Evolutionary conservation across 1,140 invertebrate species (phyloP).

Genomic region (Drosophila fuyamai): DNA sequence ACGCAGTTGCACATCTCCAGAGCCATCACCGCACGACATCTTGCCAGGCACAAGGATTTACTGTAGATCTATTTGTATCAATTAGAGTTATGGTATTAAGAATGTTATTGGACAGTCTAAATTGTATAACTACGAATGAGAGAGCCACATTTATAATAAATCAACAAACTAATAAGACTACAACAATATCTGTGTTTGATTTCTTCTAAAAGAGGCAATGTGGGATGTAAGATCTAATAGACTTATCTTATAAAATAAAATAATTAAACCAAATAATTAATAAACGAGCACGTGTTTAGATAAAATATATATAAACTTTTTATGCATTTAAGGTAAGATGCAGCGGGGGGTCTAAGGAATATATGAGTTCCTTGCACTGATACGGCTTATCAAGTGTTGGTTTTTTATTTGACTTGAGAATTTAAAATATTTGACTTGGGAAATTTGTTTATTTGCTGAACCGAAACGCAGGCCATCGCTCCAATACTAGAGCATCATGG

Average conservation of each 20-base stretch:
- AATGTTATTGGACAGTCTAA: no score
- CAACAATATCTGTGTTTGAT: no score
- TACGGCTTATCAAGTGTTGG: constrained; percentile 15
- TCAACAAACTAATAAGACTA: no score
- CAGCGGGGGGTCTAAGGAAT: background rate
- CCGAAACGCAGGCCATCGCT: constrained; percentile 39
- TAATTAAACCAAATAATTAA: background rate
- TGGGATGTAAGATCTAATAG: background rate
- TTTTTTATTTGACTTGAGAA: constrained; percentile 10
- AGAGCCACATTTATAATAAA: no score
- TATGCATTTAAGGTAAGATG: background rate
- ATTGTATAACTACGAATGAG: no score
- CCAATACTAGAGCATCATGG: constrained; percentile 9
- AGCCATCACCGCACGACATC: constrained; percentile 80
- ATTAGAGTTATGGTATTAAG: no score
- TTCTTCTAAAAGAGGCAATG: background rate
- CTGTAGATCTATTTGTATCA: constrained; percentile 67
- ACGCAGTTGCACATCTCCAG: constrained; percentile 84
- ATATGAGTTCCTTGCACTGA: constrained; percentile 5
- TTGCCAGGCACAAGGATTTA: constrained; percentile 73
- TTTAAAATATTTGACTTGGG: constrained; percentile 23
- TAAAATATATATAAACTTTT: background rate
- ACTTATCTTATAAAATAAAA: background rate
- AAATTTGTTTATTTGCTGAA: constrained; percentile 40
- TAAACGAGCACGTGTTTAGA: constrained; percentile 1